Base-by-base conservation (phyloP, 2,797 vertebrate species). In the Diglossa cyanea region DNA sequence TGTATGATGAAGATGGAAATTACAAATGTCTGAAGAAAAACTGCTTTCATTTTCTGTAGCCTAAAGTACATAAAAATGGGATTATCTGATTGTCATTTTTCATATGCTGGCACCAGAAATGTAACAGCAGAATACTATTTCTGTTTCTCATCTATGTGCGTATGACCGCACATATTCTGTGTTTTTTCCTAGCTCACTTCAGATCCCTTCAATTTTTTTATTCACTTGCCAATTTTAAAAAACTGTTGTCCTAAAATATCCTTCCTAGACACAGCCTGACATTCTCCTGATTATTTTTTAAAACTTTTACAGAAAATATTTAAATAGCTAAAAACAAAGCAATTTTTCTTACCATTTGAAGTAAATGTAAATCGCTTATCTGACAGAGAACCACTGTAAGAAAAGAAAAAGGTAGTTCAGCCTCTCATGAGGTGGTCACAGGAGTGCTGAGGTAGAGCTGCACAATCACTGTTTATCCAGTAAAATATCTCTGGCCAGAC, bases 331-430 rank as follows among this genome's bases (percentile, higher is more conserved):
- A 88, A 91, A 95, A 66, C 62, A 93, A 92, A 88, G 58, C 50
- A 54, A 58, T 92, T 84, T 51, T 94, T 90, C 98, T 99, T 98
- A 99, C 98, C 98, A 30, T 98, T 96, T 17, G 98, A 98, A 95
- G 95, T 95, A 95, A 99, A 99, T 33, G 98, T 97, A 98, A 99
- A 98, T 91, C 98, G 97, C 66, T 97, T 98, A 78, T 98, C 98
- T 31, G 98, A 99, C 94, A 99, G 96, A 25, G 98, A 99, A 48
- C 98, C 98, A 47, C 98, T 99, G 98, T 62, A 98, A 98, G 57
- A 95, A 86, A 97, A 97, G 88, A 86, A 94, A 90, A 89, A 93
- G 42, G 33, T 62, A 47, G 54, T 61, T 93, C 78, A 96, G 7
- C 60, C 25, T 85, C 86, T 94, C 31, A 25, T 70, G 37, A 67